Evolutionary conservation across 1,140 invertebrate species (phyloP).

Genomic region (Anagrus nilaparvatae): DNA sequence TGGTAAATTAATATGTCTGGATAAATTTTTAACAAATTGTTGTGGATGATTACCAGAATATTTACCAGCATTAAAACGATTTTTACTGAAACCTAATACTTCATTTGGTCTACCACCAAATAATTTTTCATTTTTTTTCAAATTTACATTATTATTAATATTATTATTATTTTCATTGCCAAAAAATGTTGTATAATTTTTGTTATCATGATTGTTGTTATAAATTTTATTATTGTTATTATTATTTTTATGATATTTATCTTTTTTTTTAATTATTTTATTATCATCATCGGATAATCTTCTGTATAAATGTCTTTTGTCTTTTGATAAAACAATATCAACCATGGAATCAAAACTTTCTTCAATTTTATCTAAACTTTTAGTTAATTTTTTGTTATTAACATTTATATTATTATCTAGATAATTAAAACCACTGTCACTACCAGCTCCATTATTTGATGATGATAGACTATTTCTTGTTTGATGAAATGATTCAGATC

Average conservation of each 20-base stretch:
- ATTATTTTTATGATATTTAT: neutral
- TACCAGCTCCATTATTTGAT: too few relatives aligned
- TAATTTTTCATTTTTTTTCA: neutral
- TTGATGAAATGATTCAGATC: conserved; percentile 39
- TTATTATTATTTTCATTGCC: too few relatives aligned
- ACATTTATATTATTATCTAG: too few relatives aligned
- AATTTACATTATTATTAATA: too few relatives aligned
- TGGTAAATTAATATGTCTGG: too few relatives aligned
- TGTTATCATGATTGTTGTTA: too few relatives aligned
- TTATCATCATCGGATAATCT: neutral
- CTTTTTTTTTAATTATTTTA: too few relatives aligned
- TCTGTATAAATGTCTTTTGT: conserved; percentile 17
- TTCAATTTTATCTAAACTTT: conserved; percentile 67
- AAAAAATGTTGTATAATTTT: neutral
- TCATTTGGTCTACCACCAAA: conserved; percentile 32
- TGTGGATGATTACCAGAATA: conserved; percentile 30
- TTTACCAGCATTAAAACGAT: conserved; percentile 37
- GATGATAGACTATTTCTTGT: too few relatives aligned
- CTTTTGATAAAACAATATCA: conserved; percentile 54
- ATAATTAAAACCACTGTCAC: conserved; percentile 33
- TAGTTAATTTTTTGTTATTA: too few relatives aligned
- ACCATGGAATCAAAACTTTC: too few relatives aligned
- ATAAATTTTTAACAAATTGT: too few relatives aligned
- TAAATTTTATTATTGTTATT: too few relatives aligned
- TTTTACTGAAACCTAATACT: conserved; percentile 35